A percentile compares a stretch with the other conserved stretches of the same genome.
Evolutionary conservation across 2,113 vertebrate genomes (phyloP).

Genomic region (Pedetes capensis): DNA sequence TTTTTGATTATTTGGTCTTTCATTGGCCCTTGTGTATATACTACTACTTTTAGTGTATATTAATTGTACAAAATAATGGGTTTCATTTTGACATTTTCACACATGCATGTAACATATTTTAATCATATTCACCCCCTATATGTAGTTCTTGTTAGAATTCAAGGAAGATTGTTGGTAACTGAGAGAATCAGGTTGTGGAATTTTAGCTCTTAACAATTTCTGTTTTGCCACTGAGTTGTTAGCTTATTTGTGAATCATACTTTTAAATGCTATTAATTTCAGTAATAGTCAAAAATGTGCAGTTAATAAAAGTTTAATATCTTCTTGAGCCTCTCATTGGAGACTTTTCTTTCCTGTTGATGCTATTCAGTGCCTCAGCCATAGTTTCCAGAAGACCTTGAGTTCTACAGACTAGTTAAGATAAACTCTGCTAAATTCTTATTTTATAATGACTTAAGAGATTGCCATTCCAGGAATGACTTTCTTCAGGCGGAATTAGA

Average conservation of each 20-base stretch:
- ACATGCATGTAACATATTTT: neutral
- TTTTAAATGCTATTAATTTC: neutral
- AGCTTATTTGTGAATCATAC: neutral
- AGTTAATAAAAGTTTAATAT: neutral
- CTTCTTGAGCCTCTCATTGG: slow-evolving; percentile 6
- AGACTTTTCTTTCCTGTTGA: neutral
- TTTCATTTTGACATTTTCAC: too few relatives aligned
- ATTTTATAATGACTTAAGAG: neutral
- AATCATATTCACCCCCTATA: neutral
- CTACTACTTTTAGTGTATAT: too few relatives aligned
- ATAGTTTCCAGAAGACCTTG: neutral
- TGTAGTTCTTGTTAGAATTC: neutral
- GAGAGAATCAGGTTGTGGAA: neutral
- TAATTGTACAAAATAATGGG: too few relatives aligned
- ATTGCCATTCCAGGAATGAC: neutral
- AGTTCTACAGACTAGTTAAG: neutral
- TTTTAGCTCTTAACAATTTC: neutral
- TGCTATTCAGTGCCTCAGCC: neutral
- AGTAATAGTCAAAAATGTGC: neutral
- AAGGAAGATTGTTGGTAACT: neutral
- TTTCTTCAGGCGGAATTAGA: neutral
- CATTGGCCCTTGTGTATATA: too few relatives aligned
- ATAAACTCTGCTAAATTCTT: neutral
- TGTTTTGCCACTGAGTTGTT: neutral
- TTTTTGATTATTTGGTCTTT: neutral